Evolutionary conservation across 1,140 invertebrate species (phyloP).

Genomic region (Oreohelix idahoensis): DNA sequence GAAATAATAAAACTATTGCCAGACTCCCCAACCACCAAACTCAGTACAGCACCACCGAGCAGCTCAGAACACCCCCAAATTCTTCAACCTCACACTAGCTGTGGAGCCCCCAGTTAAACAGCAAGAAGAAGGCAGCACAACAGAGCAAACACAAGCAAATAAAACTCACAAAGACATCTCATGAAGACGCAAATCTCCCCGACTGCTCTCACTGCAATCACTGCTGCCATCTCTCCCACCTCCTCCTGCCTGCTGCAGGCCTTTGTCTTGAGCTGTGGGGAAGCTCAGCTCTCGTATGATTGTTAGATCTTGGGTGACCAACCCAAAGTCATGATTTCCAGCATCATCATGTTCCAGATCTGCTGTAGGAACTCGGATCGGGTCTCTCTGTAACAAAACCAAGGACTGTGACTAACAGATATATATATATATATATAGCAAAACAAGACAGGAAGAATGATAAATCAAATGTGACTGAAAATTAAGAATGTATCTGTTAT

Average conservation of each 20-base stretch:
- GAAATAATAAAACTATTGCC: too few species aligned
- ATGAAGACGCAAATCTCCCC: conserved; percentile 33
- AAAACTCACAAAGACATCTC: conserved; percentile 62
- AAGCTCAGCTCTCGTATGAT: conserved; percentile 19
- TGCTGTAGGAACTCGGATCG: conserved; percentile 54
- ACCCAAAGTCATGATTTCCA: conserved; percentile 58
- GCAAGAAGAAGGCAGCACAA: neutral
- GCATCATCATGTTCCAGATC: conserved; percentile 48
- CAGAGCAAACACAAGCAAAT: neutral
- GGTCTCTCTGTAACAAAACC: neutral
- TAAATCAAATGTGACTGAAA: too few species aligned
- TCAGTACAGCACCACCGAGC: too few species aligned
- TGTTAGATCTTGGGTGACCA: conserved; percentile 22
- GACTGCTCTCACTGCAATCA: neutral
- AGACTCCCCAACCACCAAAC: too few species aligned
- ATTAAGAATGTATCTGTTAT: too few species aligned
- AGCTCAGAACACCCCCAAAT: too few species aligned
- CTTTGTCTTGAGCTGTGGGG: conserved; percentile 9
- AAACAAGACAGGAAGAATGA: too few species aligned
- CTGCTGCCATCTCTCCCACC: neutral
- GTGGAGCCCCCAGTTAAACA: too few species aligned
- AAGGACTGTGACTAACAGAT: neutral
- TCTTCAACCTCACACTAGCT: too few species aligned
- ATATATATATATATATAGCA: too few species aligned
- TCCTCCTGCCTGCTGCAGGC: conserved; percentile 18